These are phyloP conservation scores for Fregetta grallaria DNA, from an alignment of 2,113 vertebrate species.

Conservation along the genomic window DNA sequence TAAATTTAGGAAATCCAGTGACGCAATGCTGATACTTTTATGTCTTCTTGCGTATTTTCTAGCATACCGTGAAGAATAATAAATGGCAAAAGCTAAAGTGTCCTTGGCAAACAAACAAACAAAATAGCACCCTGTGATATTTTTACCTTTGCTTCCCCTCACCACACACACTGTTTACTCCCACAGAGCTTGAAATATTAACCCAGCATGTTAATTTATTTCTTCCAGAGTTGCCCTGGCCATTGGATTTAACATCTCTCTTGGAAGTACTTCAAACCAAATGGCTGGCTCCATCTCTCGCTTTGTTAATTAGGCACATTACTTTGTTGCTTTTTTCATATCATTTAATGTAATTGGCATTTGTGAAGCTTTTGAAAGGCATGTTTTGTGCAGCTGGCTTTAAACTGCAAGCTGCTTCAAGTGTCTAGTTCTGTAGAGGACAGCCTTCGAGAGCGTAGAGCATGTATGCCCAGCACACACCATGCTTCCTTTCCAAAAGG, in stretches of 20 bases:
- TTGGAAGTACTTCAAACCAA: slow-evolving; percentile 52
- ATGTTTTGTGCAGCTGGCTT: slow-evolving; percentile 25
- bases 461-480: neutral
- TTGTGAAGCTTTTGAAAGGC: slow-evolving; percentile 30
- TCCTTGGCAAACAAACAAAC: slow-evolving; percentile 39
- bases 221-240: slow-evolving; percentile 37
- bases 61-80: neutral
- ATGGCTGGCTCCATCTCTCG: slow-evolving; percentile 23
- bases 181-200: slow-evolving; percentile 45
- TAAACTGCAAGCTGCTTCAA: slow-evolving; percentile 5
- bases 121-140: neutral
- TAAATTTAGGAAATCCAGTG: slow-evolving; percentile 6
- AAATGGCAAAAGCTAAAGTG: neutral
- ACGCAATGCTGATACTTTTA: neutral
- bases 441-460: fast-evolving
- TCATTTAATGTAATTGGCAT: neutral
- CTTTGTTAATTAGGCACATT: slow-evolving; percentile 41
- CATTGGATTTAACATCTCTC: slow-evolving; percentile 20
- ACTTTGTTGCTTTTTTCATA: slow-evolving; percentile 21
- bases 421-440: neutral
- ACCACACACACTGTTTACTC: neutral
- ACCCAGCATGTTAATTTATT: slow-evolving; percentile 37
- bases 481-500: neutral
- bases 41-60: neutral
- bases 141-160: slow-evolving; percentile 26